These are phyloP conservation scores for Peribatodes rhomboidaria DNA, from an alignment of 2,888 invertebrate genomes.

Conservation along the genomic window DNA sequence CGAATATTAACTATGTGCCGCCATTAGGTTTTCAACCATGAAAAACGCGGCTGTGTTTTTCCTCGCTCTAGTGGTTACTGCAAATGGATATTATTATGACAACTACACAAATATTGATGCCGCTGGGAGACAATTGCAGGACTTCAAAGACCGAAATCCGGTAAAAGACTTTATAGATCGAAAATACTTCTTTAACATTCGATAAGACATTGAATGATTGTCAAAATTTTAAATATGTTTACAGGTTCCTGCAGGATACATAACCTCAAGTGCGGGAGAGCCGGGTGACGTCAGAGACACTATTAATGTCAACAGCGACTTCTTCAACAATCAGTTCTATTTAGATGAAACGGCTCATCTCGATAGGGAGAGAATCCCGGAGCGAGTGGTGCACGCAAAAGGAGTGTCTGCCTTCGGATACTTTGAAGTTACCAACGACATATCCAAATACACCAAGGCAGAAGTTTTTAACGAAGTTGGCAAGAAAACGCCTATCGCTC, in stretches of 20 bases:
- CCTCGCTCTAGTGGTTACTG: conserved; percentile 3
- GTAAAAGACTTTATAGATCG: neutral
- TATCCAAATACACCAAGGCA: conserved; percentile 87
- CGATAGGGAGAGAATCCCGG: conserved; percentile 93
- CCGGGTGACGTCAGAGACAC: conserved; percentile 90
- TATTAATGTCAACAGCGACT: conserved; percentile 55
- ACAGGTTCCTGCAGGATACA: conserved; percentile 57
- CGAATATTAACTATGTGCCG: neutral
- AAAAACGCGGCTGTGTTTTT: conserved; percentile 11
- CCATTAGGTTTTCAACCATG: conserved; percentile 22
- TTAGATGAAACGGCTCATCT: conserved; percentile 91
- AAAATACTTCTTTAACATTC: neutral
- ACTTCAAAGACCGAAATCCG: conserved; percentile 21
- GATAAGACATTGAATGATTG: neutral
- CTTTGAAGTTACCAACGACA: conserved; percentile 93
- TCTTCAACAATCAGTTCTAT: conserved; percentile 70
- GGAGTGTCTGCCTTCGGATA: conserved; percentile 94
- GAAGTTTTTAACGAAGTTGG: conserved; percentile 87
- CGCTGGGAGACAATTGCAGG: conserved; percentile 11
- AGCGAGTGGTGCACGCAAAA: conserved; percentile 96
- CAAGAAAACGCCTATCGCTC: conserved; percentile 85
- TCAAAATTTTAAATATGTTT: conserved; percentile 23
- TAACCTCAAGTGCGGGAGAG: conserved; percentile 91
- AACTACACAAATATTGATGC: conserved; percentile 16
- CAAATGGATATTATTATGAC: conserved; percentile 14